phyloP scores from a whole-genome alignment of 1,140 invertebrate genomes.

The Eurosta solidaginis region DNA sequence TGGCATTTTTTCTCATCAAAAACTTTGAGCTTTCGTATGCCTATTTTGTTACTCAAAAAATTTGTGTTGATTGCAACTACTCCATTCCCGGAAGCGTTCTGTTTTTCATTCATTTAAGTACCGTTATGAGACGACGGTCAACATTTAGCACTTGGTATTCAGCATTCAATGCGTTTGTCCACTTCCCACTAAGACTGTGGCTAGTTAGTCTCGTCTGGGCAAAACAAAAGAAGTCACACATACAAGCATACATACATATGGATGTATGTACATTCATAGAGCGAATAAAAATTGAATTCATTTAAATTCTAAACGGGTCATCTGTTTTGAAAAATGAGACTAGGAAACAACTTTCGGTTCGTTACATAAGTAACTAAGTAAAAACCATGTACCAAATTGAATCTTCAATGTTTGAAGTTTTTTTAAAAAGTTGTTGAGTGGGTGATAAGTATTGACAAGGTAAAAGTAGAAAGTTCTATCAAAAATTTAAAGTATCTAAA shows the following conservation, averaged over 20 bases:
- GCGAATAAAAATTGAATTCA: slow-evolving; percentile 10
- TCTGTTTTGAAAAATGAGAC: slow-evolving; percentile 9
- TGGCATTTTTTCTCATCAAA: neutral
- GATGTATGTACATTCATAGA: neutral
- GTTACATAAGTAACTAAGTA: slow-evolving; percentile 4
- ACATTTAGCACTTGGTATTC: neutral
- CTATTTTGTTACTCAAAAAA: slow-evolving; percentile 8
- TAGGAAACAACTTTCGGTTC: slow-evolving; percentile 17
- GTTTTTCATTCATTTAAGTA: slow-evolving; percentile 1
- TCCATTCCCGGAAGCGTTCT: neutral
- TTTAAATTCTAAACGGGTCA: slow-evolving; percentile 32
- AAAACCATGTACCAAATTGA: neutral
- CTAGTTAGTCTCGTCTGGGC: neutral
- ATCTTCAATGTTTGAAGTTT: neutral
- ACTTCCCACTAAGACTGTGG: neutral
- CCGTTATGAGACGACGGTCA: neutral
- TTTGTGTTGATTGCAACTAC: slow-evolving; percentile 14
- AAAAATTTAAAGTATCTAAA: too few relatives aligned
- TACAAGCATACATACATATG: neutral
- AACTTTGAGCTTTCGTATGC: neutral
- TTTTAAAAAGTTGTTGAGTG: neutral
- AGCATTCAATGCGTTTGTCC: neutral
- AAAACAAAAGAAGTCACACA: neutral
- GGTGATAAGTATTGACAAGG: neutral
- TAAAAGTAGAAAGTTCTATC: neutral